phyloP scores from a whole-genome alignment of 2,113 vertebrate species.

The Alexandromys fortis region DNA sequence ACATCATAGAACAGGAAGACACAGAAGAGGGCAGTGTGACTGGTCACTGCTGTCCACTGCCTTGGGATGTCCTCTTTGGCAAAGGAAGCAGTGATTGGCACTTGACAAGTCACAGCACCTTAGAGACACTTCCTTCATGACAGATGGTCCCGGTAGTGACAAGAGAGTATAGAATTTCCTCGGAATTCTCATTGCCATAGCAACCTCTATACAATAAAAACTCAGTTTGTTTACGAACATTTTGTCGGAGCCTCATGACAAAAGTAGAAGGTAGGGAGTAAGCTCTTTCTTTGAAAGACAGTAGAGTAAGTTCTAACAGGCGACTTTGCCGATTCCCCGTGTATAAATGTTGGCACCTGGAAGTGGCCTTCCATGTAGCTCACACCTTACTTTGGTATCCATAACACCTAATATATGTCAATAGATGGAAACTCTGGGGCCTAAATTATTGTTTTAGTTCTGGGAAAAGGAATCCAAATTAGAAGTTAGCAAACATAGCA shows the following conservation, averaged over 20 bases:
- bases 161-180: slow-evolving; percentile 44
- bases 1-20: not conserved
- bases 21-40: not conserved
- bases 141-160: slow-evolving; percentile 15
- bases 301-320: not conserved
- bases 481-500: not conserved
- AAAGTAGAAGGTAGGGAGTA: not conserved
- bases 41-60: not conserved
- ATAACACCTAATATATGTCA: not conserved
- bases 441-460: slow-evolving; percentile 26
- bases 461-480: slow-evolving; percentile 15
- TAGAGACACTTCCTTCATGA: not conserved
- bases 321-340: not conserved
- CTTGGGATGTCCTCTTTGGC: not conserved
- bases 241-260: slow-evolving; percentile 14
- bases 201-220: slow-evolving; percentile 54
- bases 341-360: not conserved
- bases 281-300: not conserved
- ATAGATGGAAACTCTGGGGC: slow-evolving; percentile 18
- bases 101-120: slow-evolving; percentile 48
- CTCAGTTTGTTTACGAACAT: not conserved
- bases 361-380: not conserved
- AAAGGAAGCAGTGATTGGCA: not conserved
- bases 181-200: slow-evolving; percentile 61
- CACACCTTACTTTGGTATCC: not conserved